Percentiles rank a stretch among this genome's conserved stretches.
Conservation (phyloP, 2,888 invertebrate species). For the Lochmaea capreae region DNA sequence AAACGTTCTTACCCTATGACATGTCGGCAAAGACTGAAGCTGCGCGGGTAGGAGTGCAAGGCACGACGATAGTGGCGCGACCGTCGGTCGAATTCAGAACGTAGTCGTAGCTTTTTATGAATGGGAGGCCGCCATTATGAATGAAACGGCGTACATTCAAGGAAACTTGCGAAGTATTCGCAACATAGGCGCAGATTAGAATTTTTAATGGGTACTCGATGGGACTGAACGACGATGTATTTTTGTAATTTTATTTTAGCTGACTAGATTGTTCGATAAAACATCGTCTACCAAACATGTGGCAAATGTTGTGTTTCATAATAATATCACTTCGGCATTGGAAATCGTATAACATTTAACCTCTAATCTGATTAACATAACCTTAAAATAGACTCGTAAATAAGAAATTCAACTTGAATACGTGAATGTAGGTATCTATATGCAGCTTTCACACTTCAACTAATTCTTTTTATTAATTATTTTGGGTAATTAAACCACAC, state of each 20-base stretch:
- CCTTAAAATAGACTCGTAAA: conserved; percentile 7
- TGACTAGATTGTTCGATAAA: not conserved
- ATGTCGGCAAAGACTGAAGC: conserved; percentile 52
- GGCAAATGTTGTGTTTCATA: conserved; percentile 1
- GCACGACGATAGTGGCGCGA: conserved; percentile 60
- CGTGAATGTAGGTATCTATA: not conserved
- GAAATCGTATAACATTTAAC: conserved; percentile 5
- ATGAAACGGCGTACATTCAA: conserved; percentile 72
- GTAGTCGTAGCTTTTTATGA: conserved; percentile 75
- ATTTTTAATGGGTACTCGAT: conserved; percentile 23
- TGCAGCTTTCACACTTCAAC: too few species aligned
- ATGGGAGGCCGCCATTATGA: conserved; percentile 80
- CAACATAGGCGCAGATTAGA: conserved; percentile 44
- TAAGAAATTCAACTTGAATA: not conserved
- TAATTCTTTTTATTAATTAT: too few species aligned
- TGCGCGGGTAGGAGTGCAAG: conserved; percentile 55
- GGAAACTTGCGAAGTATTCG: conserved; percentile 60
- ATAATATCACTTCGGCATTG: not conserved
- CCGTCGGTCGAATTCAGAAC: conserved; percentile 57
- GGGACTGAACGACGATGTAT: conserved; percentile 2
- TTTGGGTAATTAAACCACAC: too few species aligned
- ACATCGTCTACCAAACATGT: not conserved
- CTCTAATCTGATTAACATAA: conserved; percentile 4
- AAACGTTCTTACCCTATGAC: conserved; percentile 43
- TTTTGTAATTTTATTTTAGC: not conserved